Evolutionary conservation across 2,797 vertebrate species (phyloP), one percentile per base, ranked within the genome.

Genomic region (Poecile montanus): DNA sequence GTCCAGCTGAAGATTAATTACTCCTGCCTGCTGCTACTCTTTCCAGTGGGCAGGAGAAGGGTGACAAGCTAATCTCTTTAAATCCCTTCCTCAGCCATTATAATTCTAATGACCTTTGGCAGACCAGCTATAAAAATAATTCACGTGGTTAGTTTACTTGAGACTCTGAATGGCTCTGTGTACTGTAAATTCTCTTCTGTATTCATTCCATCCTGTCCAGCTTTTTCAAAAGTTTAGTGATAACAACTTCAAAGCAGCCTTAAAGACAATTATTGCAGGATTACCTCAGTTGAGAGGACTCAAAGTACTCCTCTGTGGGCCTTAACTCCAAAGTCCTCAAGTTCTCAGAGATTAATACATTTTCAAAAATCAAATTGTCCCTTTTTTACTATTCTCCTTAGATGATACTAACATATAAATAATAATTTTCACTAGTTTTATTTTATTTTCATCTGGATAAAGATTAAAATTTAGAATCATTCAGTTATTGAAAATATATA

Each of bases 201-300:
- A 68, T 92, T 93, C 2, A 72, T 73, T 87, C 74, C 29, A 25
- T 88, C 38, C 62, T 36, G 21, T 60, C 70, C 29, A 88, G 20
- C n/a, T 89, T 93, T 94, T 89, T 58, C 48, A 71, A 84, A 95
- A 88, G 26, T 82, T 95, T 92, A 65, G 85, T 83, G 38, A 60
- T 21, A 88, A 74, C 80, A 79, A 22, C 50, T 26, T 89, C 84
- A 81, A 88, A 78, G 13, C n/a, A 93, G 44, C 10, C 63, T 72
- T 54, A 65, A 20, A 30, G 80, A 87, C 61, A 88, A 56, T 78
- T 95, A 67, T 44, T 79, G 21, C n/a, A 74, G 23, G 36, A 62
- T 50, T 93, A 65, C 50, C n/a, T 76, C 66, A 84, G 47, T 50
- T 91, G 36, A 93, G 26, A 71, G n/a, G 81, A 91, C n/a, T 58